Conservation (phyloP, 2,113 vertebrate species). For the Alouatta palliata region DNA sequence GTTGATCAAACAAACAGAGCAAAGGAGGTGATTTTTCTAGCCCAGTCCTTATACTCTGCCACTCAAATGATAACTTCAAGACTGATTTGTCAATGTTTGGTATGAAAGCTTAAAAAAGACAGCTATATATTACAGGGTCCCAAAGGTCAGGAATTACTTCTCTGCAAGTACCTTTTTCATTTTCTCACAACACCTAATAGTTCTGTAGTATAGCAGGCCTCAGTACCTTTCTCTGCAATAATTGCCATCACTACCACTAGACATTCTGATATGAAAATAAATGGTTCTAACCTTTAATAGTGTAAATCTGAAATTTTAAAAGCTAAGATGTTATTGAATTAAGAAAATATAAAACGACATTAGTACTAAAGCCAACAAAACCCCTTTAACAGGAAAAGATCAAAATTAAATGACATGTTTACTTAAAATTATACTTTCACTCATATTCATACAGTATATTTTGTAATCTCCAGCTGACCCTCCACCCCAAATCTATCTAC, state of each 20-base stretch:
- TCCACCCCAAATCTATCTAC: constrained; percentile 2
- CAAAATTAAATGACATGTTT: constrained; percentile 58
- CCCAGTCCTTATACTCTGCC: background rate
- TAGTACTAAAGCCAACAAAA: background rate
- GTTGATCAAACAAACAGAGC: background rate
- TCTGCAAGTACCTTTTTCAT: background rate
- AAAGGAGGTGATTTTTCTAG: background rate
- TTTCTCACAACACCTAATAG: constrained; percentile 12
- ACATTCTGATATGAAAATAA: background rate
- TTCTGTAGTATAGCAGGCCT: background rate
- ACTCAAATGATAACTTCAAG: background rate
- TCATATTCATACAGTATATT: background rate
- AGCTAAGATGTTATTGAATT: constrained; percentile 42
- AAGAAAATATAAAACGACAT: constrained; percentile 37
- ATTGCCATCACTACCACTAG: background rate
- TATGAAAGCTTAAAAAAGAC: background rate
- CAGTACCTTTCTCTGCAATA: background rate
- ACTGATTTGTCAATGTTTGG: constrained; percentile 22
- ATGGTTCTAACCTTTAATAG: background rate
- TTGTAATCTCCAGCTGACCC: constrained; percentile 26
- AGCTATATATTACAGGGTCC: background rate
- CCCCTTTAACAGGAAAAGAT: constrained; percentile 44
- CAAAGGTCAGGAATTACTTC: background rate
- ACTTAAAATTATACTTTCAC: constrained; percentile 37
- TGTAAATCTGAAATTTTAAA: constrained; percentile 11